Conservation (phyloP, 2,113 vertebrate species). For the Bubo blakistoni region DNA sequence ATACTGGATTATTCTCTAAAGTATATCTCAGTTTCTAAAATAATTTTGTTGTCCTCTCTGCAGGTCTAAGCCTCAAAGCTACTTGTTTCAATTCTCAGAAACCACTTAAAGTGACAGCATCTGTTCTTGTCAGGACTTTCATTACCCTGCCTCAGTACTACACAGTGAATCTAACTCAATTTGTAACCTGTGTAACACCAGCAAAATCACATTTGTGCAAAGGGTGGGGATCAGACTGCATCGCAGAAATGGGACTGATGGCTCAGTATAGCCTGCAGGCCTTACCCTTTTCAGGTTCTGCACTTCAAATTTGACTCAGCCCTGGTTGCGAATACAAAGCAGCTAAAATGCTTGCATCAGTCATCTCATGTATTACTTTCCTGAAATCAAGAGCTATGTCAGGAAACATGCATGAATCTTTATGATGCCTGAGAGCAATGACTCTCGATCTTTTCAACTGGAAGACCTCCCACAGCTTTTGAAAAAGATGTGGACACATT, state of each 20-base stretch:
- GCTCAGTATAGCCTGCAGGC: constrained; percentile 4
- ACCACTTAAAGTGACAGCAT: constrained; percentile 19
- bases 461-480: neutral
- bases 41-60: neutral
- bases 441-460: neutral
- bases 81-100: constrained; percentile 54
- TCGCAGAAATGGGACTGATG: constrained; percentile 26
- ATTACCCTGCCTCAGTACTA: neutral
- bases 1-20: neutral
- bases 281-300: neutral
- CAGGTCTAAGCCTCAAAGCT: constrained; percentile 24
- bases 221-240: neutral
- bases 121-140: constrained; percentile 34
- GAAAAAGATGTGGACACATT: neutral
- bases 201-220: constrained; percentile 69
- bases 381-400: neutral
- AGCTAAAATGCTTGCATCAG: neutral
- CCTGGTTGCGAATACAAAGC: neutral
- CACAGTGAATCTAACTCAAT: constrained; percentile 67
- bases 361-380: neutral
- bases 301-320: neutral
- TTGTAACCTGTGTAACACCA: constrained; percentile 18
- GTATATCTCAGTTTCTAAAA: neutral
- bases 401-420: neutral
- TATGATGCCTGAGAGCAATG: neutral